A percentile compares a stretch with the other conserved stretches of the same genome.
phyloP scores from a whole-genome alignment of 1,140 invertebrate genomes.

The Pentalonia nigronervosa region DNA sequence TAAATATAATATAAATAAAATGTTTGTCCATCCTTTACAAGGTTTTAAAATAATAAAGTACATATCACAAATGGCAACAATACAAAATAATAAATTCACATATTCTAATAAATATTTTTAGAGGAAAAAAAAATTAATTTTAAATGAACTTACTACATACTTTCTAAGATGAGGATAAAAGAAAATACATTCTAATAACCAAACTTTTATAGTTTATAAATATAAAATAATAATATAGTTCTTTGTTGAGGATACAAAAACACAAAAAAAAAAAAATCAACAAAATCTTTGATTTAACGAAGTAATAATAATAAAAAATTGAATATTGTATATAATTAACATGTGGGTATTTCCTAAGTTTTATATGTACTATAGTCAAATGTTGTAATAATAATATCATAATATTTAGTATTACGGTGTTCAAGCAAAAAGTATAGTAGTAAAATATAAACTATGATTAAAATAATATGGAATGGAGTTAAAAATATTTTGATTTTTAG shows the following conservation, averaged over 20 bases:
- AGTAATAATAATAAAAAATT: background rate
- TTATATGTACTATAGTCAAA: background rate
- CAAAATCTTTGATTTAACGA: slow-evolving; percentile 22
- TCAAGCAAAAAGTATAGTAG: slow-evolving; percentile 7
- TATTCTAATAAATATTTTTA: slow-evolving; percentile 17
- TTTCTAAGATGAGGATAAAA: background rate
- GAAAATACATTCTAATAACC: slow-evolving; percentile 1
- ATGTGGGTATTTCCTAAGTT: slow-evolving; percentile 1
- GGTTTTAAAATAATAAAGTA: slow-evolving; percentile 46
- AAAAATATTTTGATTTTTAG: slow-evolving; percentile 41
- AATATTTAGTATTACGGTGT: background rate
- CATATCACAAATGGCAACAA: slow-evolving; percentile 57
- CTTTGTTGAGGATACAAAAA: slow-evolving; percentile 30
- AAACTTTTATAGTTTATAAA: background rate
- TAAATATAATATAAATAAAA: slow-evolving; percentile 11
- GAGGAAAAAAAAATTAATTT: slow-evolving; percentile 15
- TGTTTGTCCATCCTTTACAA: slow-evolving; percentile 15
- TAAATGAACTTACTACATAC: slow-evolving; percentile 10
- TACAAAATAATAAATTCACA: slow-evolving; percentile 55
- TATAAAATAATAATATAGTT: slow-evolving; percentile 30
- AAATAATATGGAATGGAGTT: background rate
- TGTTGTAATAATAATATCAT: background rate
- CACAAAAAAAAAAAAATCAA: background rate
- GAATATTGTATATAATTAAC: background rate
- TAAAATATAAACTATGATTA: slow-evolving; percentile 45